Evolutionary conservation across 2,113 vertebrate genomes (phyloP), one percentile per base, ranked within the genome.

Genomic region (Plecturocebus donacophilus): DNA sequence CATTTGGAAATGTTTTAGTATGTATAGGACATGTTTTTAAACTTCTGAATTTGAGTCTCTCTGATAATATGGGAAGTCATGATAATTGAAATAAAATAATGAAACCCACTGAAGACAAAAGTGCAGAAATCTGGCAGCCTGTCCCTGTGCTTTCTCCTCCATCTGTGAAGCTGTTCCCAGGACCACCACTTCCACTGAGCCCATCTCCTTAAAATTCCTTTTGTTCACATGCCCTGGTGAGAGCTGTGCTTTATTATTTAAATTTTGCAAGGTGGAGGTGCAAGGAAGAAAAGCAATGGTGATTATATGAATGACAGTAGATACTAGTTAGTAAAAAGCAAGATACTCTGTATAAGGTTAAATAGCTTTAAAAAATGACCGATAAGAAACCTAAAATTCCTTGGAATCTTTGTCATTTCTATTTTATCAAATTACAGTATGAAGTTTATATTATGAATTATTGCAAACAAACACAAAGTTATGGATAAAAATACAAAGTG

Each of bases 361-460:
- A 75, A 23, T 76, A 83, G 27, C 11, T 96, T 84, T 23, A 76
- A 84, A 90, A 91, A 47, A 35, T 40, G 68, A 30, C 40, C 30
- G 8, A 40, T 58, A 73, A 82, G 58, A 77, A 70, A 38, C 12
- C 40, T 91, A 68, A 84, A 83, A 73, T 87, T 90, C 25, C 27
- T 91, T 66, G 17, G 71, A 82, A 23, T 73, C 13, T 80, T 93
- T 84, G 70, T 91, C 27, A 90, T 91, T 93, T 90, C 83, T 75
- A 75, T 82, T 90, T 87, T 84, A 90, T 93, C 19, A 85, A 73
- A 83, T 92, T 68, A 56, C 14, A 84, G 35, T 92, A 54, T 40
- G 87, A 52, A 45, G 14, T 47, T 88, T 91, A 76, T 35, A 56
- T 91, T 96, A 21, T 82, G 19, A 64, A 89, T 77, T 87, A 61